Percentiles rank a stretch among this genome's conserved stretches.
phyloP scores from a whole-genome alignment of 2,797 vertebrate species.

The Botia kubotai region DNA sequence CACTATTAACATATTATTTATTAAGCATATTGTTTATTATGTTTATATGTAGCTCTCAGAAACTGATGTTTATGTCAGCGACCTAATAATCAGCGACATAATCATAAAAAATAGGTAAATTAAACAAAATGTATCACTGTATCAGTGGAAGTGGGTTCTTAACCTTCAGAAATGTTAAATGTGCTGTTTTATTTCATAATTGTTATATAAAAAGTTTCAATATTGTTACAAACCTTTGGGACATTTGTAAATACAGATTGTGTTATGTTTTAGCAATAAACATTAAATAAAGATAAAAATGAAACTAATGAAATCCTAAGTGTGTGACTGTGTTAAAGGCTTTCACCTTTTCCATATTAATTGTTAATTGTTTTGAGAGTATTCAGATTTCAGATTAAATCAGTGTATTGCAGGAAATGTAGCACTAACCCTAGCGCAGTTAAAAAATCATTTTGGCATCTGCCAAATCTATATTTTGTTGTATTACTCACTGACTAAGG shows the following conservation, averaged over 20 bases:
- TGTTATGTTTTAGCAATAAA: not conserved
- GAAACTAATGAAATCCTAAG: not conserved
- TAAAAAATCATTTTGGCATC: no score
- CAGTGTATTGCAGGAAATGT: not conserved
- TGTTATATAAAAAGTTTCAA: not conserved
- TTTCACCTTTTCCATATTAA: no score
- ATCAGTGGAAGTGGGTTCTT: not conserved
- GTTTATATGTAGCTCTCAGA: not conserved
- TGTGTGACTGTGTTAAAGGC: not conserved
- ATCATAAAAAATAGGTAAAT: not conserved
- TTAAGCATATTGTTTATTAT: not conserved
- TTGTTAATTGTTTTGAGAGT: no score
- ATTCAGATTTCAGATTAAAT: not conserved
- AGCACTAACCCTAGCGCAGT: no score
- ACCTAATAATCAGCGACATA: not conserved
- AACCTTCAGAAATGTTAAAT: not conserved
- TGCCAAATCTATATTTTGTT: not conserved
- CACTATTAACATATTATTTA: no score
- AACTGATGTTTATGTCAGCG: not conserved
- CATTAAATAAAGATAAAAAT: not conserved
- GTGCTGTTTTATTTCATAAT: not conserved
- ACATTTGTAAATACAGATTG: not conserved
- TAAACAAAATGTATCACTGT: not conserved
- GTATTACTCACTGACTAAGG: constrained; percentile 90
- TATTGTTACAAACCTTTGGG: not conserved